These are phyloP conservation scores for Agonum fuliginosum DNA, from an alignment of 2,888 invertebrate genomes.

Conservation along the genomic window DNA sequence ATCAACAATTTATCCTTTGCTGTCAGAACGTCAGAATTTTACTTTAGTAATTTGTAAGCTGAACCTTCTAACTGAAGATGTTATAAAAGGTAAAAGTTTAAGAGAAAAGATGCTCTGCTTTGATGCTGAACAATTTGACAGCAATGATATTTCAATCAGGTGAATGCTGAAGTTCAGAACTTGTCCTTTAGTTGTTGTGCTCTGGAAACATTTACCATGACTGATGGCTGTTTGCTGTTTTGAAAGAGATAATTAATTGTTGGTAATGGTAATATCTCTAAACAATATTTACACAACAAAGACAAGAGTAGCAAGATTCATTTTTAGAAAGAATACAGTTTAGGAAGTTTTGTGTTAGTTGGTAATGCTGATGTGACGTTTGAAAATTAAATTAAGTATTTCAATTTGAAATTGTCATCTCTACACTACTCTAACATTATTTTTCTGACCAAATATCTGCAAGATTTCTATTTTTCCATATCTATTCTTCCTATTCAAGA, in stretches of 20 bases:
- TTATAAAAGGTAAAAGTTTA: conserved; percentile 7
- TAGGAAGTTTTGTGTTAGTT: no score
- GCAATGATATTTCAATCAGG: conserved; percentile 44
- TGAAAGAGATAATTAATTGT: conserved; percentile 10
- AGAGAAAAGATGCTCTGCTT: conserved; percentile 8
- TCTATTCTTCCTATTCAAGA: no score
- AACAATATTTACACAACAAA: no score
- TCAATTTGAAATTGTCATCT: no score
- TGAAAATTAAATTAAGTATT: no score
- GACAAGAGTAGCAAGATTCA: no score
- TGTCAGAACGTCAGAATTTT: conserved; percentile 1
- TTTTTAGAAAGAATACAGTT: no score
- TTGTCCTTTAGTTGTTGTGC: conserved; percentile 12
- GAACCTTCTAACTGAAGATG: conserved; percentile 5
- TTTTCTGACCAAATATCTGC: no score
- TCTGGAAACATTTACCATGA: conserved; percentile 27
- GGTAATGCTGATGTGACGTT: no score
- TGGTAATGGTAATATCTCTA: background rate
- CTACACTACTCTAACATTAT: no score
- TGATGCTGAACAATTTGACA: conserved; percentile 40
- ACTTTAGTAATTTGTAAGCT: background rate
- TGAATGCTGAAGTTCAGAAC: no score
- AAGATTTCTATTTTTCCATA: no score
- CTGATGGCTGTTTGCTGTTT: conserved; percentile 1
- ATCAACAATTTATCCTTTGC: background rate